Base-by-base conservation (phyloP, 2,797 vertebrate genomes). In the Sylvia borin region DNA sequence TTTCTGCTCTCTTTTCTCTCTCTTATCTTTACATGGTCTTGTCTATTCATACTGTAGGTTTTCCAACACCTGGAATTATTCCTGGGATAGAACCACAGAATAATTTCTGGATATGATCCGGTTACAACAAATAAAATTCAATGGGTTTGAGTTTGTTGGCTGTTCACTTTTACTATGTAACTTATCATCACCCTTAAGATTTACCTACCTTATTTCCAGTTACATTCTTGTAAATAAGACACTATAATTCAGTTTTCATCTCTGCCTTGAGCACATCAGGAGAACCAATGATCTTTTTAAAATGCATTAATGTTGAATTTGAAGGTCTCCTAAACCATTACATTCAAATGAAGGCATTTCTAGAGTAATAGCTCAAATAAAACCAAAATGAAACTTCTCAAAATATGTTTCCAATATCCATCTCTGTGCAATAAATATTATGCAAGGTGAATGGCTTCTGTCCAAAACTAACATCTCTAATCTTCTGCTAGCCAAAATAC, bases 391-490 rank as follows among this genome's bases (percentile, higher is more conserved):
- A 86, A 95, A 70, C 66, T 78, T 94, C 81, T 68, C 85, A 88
- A 93, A 96, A 94, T 87, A 93, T 83, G 85, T 93, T 96, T 95
- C 84, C 81, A 97, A 92, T 96, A 96, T 86, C 60, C 77, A 90
- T 77, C 67, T 60, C 93, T 5, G 4, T 66, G 91, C 81, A 93
- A 90, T 95, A 95, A 95, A 95, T 92, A 92, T 72, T 93, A 91
- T 92, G 87, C 94, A 97, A 96, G 91, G 85, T 94, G 95, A 96
- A 92, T 96, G 95, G 95, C 88, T 95, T 60, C 80, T 71, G 80
- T 93, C 95, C 94, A 96, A 97, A 93, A 85, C 92, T 90, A 96
- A 90, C 90, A 93, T 95, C 72, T 92, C 67, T 66, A 72, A 93
- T 94, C 83, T 91, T 88, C 73, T 71, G 79, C 88, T 93, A 70